These are phyloP conservation scores for Drosophila kanapiae DNA, from an alignment of 1,140 invertebrate genomes.

Conservation along the genomic window DNA sequence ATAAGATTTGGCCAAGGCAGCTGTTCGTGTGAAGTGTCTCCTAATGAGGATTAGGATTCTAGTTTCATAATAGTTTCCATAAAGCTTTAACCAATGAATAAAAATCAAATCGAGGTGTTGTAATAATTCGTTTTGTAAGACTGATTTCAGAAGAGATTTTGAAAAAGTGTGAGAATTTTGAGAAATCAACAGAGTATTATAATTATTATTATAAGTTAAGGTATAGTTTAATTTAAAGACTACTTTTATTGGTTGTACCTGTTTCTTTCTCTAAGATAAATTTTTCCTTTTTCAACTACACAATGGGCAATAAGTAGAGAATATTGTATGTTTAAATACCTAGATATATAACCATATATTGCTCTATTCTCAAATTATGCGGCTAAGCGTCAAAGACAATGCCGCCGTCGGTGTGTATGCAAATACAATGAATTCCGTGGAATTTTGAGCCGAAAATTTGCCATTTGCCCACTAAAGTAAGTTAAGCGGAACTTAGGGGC, in stretches of 20 bases:
- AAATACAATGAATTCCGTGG: conserved; percentile 48
- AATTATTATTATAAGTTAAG: background rate
- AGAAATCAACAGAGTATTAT: background rate
- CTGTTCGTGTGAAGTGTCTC: conserved; percentile 13
- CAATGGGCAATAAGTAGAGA: conserved; percentile 5
- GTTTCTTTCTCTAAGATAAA: background rate
- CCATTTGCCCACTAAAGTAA: conserved; percentile 81
- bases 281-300: background rate
- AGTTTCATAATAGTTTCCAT: background rate
- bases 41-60: conserved; percentile 20
- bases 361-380: conserved; percentile 62
- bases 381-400: conserved; percentile 74
- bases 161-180: no score
- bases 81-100: background rate
- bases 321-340: background rate
- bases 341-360: background rate
- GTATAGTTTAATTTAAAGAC: background rate
- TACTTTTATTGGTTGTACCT: background rate
- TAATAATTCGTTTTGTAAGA: background rate
- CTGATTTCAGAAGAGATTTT: background rate
- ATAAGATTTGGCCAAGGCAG: conserved; percentile 1
- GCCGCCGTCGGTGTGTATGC: conserved; percentile 38
- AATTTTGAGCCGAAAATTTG: conserved; percentile 66
- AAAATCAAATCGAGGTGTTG: background rate
- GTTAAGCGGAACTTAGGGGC: conserved; percentile 64